Evolutionary conservation across 2,888 invertebrate species (phyloP), one percentile per base, ranked within the genome.

Genomic region (Chrysina gloriosa): DNA sequence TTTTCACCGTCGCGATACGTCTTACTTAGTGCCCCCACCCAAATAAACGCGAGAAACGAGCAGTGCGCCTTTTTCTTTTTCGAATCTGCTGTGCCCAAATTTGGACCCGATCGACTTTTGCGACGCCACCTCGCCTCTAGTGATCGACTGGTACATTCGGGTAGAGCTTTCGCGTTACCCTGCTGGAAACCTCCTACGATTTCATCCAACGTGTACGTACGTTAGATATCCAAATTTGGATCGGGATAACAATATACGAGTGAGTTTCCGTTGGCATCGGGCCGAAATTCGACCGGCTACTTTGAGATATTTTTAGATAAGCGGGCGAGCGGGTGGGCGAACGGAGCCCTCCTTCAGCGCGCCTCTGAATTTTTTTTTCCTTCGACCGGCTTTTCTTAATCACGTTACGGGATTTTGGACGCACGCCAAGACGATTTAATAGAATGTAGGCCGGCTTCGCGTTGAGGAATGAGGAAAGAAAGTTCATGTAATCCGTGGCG

Each of bases 381-480:
- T 21, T 45, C 16, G 19, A 19, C 9, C 19, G 19, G 19, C 21
- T 19, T 45, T 84, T 85, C 84, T 83, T 80, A 84, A 84, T 85
- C 85, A 81, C 70, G 85, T 77, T 77, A 76, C 74, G 75, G 70
- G 72, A 72, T 31, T 16, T 76, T 79, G 82, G 82, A 81, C 75
- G 2, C 25, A 78, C 74, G 82, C 83, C 79, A 82, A 78, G n/a
- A 79, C 78, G 83, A 76, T 79, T 77, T 74, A 79, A 74, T 78
- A 78, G 71, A 74, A 63, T 63, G 27, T 45, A 42, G 47, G 64
- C 45, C 45, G 65, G 27, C 3, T 3, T 19, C 21, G n/a, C 50
- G 9, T 19, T 16, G 6, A 2, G 31, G 52, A 52, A 52, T 52
- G 52, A 52, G 52, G 52, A 52, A 52, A 52, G 31, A 19, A 52